Evolutionary conservation across 2,888 invertebrate genomes (phyloP).

Genomic region (Antitype chi): DNA sequence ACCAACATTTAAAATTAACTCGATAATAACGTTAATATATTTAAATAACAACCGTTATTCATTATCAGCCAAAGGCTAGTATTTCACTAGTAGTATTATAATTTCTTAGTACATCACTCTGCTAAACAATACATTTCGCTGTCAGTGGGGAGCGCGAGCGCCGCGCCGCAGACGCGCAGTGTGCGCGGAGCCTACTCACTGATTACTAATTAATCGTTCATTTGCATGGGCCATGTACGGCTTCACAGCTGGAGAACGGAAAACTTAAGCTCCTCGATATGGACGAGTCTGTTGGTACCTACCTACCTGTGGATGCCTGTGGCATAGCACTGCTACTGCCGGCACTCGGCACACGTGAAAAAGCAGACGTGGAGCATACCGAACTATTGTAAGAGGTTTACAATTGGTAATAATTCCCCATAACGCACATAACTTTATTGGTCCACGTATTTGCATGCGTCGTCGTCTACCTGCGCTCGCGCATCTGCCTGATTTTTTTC

Average conservation of each 20-base stretch:
- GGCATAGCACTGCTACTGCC: background rate
- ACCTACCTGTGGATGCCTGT: background rate
- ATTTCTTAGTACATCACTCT: background rate
- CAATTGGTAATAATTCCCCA: conserved; percentile 22
- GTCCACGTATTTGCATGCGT: conserved; percentile 75
- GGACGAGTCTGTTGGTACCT: conserved; percentile 8
- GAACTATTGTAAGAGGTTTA: background rate
- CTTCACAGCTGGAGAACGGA: conserved; percentile 29
- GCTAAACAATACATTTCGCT: background rate
- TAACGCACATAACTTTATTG: conserved; percentile 23
- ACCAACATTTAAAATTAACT: background rate
- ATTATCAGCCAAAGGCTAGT: background rate
- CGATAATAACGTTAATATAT: background rate
- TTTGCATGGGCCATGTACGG: conserved; percentile 45
- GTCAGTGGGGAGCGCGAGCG: background rate
- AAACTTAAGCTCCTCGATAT: conserved; percentile 28
- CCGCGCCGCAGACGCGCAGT: conserved; percentile 2
- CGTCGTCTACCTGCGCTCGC: conserved; percentile 78
- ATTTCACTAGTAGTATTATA: background rate
- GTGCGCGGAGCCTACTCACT: conserved; percentile 19
- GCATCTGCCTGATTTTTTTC: conserved; percentile 75
- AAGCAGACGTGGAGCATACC: background rate
- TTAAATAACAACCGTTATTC: background rate
- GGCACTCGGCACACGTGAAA: background rate
- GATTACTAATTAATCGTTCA: conserved; percentile 44